Base-by-base conservation (phyloP, 1,140 invertebrate genomes). In the Chelonus insularis region DNA sequence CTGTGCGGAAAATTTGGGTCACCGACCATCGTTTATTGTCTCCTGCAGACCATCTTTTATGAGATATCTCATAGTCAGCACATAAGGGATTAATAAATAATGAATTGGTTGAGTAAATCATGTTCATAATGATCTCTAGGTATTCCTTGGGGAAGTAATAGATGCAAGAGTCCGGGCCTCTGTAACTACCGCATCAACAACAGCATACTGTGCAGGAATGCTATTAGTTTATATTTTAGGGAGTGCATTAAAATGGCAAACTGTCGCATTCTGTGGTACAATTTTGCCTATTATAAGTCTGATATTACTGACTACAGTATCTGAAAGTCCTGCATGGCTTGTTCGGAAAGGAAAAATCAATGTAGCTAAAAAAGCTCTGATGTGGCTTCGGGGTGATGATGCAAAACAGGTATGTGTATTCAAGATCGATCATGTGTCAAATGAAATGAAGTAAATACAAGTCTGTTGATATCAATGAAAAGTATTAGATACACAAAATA, bases 311-410 rank as follows among this genome's bases (percentile, higher is more conserved):
- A 83, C 84, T 58, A 79, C 86, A 43, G 83, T 90, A 29, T 89
- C 89, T 0, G 90, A 92, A 71, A 89, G 87, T 59, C 90, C 90
- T 1, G 84, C 84, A 1, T 92, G 89, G 89, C 76, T 91, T 4
- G 79, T 88, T 0, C 81, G 85, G 20, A 81, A 84, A 57, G 84
- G 85, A 4, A 82, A 84, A 45, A 82, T 85, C 34, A 83, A 86
- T 4, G 81, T 86, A 6, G 90, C 89, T 0, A 84, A 83, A 67
- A 82, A 85, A 57, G 86, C 89, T 0, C 77, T 91, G 50, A 73
- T 84, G 14, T 89, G 88, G 80, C 75, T 92, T 2, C 80, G 90
- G 32, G 89, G 89, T 14, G 84, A 84, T 18, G 82, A 87, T 60
- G 50, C 58, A 1, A 61, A 68, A 20, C 73, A 79, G 71, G 82